Evolutionary conservation across 1,140 invertebrate genomes (phyloP).

Genomic region (Drosophila parabipectinata): DNA sequence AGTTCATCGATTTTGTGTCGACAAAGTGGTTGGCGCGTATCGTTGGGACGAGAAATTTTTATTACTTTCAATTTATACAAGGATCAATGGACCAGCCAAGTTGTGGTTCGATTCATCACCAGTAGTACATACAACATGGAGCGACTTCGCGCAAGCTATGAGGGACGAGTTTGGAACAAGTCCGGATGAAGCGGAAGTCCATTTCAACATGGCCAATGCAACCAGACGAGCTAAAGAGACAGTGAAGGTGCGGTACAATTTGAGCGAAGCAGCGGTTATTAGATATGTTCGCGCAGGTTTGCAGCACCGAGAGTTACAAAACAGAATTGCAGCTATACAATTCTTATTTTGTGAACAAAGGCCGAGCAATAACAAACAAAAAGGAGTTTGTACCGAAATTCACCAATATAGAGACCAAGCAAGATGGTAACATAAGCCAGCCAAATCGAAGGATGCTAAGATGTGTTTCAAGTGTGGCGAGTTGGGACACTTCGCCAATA

Average conservation of each 20-base stretch:
- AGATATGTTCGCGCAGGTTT: not conserved
- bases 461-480: conserved; percentile 2
- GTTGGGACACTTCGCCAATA: not conserved
- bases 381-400: not conserved
- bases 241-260: conserved; percentile 1
- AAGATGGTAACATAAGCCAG: not conserved
- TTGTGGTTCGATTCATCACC: too few relatives aligned
- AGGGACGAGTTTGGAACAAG: too few relatives aligned
- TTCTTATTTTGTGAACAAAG: not conserved
- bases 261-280: not conserved
- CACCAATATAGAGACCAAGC: not conserved
- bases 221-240: not conserved
- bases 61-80: not conserved
- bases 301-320: not conserved
- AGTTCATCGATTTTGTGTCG: conserved; percentile 3
- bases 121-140: too few relatives aligned
- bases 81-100: too few relatives aligned
- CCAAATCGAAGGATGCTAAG: not conserved
- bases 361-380: not conserved
- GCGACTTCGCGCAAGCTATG: too few relatives aligned
- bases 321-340: not conserved
- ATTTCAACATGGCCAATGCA: not conserved
- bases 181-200: too few relatives aligned
- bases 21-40: conserved; percentile 1
- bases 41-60: conserved; percentile 7